phyloP scores from a whole-genome alignment of 2,113 vertebrate genomes.

The Oceanodroma tethys region DNA sequence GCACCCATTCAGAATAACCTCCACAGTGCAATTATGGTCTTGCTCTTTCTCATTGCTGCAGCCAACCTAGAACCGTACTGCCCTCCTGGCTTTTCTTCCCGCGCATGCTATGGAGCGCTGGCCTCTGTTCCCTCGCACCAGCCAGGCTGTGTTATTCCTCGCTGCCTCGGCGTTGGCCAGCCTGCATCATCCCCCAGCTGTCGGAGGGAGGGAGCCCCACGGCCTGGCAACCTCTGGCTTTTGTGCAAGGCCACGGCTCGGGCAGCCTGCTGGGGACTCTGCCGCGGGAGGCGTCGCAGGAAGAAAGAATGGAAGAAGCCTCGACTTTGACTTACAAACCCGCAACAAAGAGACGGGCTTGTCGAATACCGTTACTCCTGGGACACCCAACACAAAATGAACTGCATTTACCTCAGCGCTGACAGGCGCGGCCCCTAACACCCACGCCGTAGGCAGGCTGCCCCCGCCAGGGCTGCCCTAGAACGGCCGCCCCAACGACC shows the following conservation, averaged over 20 bases:
- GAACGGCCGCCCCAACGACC: not conserved
- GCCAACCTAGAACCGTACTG: rapidly evolving
- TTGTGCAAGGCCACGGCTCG: not conserved
- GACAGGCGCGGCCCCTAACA: not conserved
- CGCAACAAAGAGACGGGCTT: too few species aligned
- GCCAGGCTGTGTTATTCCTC: rapidly evolving
- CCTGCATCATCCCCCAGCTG: rapidly evolving
- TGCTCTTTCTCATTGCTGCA: not conserved
- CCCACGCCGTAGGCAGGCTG: not conserved
- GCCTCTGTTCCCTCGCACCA: not conserved
- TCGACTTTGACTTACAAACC: not conserved
- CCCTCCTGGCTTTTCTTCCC: not conserved
- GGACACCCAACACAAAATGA: too few species aligned
- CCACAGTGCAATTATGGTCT: not conserved
- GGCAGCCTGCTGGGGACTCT: not conserved
- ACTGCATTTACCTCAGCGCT: not conserved
- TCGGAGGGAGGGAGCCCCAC: rapidly evolving
- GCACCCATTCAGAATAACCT: not conserved
- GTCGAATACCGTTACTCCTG: not conserved
- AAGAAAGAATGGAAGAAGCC: not conserved
- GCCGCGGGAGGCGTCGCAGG: not conserved
- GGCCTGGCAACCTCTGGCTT: not conserved
- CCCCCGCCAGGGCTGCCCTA: not conserved
- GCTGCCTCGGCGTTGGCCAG: rapidly evolving
- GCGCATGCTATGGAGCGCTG: rapidly evolving